Evolutionary conservation across 2,797 vertebrate genomes (phyloP), one percentile per base, ranked within the genome.

Genomic region (Agapornis canus): DNA sequence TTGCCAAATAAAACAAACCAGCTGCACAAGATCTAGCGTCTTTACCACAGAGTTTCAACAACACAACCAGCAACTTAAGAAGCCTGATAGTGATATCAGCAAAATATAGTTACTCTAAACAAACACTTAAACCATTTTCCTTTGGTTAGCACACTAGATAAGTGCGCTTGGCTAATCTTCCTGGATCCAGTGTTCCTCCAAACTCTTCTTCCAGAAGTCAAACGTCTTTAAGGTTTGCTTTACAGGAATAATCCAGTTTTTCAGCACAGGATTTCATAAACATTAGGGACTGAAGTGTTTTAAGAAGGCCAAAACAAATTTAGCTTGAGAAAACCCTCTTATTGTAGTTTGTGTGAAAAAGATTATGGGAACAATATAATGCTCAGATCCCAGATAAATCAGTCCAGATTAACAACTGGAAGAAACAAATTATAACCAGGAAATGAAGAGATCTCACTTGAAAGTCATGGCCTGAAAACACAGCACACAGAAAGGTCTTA

Each of bases 1-100:
- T 94, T 92, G 86, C 94, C 86, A 77, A 93, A 91, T 91, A 81
- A 75, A 92, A 69, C 76, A 80, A 87, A 71, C 40, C 82, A 91
- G 82, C 91, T 69, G 79, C 25, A 86, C 65, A 51, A 76, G 57
- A 82, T 37, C 40, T 7, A 23, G 25, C 3, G 4, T 37, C 91
- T 60, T 77, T 76, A 87, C 82, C 93, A 95, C 88, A 89, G 72
- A 71, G 57, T 43, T 87, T 72, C 79, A 78, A 43, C 59, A 78
- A 43, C 1, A 2, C 17, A 72, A 59, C 8, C 70, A 48, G 37
- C 60, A 89, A 66, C 39, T 77, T 80, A 63, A 35, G 54, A 35
- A 57, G 56, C 4, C 14, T 35, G 56, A 35, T 57, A 17, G 56
- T 35, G 32, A 16, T 35, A 82, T 25, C 81, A 71, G n/a, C 76